Percentiles rank a stretch among this genome's conserved stretches.
Evolutionary conservation across 2,113 vertebrate species (phyloP).

Genomic region (Cebus imitator): DNA sequence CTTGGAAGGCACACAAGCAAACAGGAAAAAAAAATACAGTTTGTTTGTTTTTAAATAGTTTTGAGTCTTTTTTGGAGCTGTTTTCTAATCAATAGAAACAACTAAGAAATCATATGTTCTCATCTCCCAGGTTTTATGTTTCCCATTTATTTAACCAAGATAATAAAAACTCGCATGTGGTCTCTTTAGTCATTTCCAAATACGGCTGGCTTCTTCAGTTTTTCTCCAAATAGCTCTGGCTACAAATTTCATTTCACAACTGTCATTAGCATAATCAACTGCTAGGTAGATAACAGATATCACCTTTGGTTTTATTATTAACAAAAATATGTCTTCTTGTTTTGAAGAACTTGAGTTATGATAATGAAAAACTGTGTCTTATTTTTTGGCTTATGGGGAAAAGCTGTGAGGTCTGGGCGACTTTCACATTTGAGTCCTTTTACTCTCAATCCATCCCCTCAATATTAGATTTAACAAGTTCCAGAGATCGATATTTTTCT

Average conservation of each 20-base stretch:
- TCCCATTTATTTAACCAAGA: constrained; percentile 61
- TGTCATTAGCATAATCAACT: neutral
- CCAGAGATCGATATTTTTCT: neutral
- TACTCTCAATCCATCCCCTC: neutral
- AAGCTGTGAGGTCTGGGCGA: neutral
- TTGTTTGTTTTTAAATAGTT: constrained; percentile 64
- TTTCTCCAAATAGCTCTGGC: constrained; percentile 4
- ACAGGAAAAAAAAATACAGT: neutral
- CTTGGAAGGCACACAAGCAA: constrained; percentile 31
- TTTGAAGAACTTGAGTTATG: neutral
- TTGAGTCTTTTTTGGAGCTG: constrained; percentile 6
- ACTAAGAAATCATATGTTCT: constrained; percentile 50
- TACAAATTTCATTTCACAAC: constrained; percentile 25
- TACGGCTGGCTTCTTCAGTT: neutral
- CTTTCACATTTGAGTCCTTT: neutral
- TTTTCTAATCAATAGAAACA: constrained; percentile 63
- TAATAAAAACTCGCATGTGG: constrained; percentile 48
- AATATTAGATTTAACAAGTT: neutral
- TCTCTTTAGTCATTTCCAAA: constrained; percentile 59
- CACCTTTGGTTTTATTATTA: neutral
- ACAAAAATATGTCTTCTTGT: neutral
- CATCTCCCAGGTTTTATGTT: constrained; percentile 54
- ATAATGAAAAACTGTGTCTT: neutral
- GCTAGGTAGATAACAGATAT: neutral
- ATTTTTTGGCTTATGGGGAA: neutral